Percentiles rank a stretch among this genome's conserved stretches.
These are phyloP conservation scores for Tetragonisca angustula DNA, from an alignment of 2,888 invertebrate species.

Conservation along the genomic window DNA sequence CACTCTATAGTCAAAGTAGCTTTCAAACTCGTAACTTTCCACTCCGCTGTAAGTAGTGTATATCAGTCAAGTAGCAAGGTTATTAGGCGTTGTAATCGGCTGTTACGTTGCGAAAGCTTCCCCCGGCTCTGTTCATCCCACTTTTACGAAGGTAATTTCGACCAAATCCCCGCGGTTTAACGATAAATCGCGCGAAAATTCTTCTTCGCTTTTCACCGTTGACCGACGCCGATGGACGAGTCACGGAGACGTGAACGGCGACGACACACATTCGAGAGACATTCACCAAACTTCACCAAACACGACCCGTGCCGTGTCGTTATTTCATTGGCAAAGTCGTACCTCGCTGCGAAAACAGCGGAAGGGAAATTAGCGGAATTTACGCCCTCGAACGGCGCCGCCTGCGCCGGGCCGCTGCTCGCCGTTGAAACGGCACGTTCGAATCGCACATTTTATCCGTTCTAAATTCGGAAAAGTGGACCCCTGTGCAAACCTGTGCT, in stretches of 20 bases:
- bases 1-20: constrained; percentile 77
- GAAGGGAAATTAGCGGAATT: background rate
- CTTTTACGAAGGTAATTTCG: constrained; percentile 6
- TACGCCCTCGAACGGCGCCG: background rate
- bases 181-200: no score
- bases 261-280: background rate
- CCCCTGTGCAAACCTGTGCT: constrained; percentile 39
- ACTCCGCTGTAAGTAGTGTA: constrained; percentile 76
- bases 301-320: no score
- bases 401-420: background rate
- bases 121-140: constrained; percentile 52
- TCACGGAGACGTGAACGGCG: background rate
- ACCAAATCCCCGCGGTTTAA: background rate
- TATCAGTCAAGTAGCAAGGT: constrained; percentile 73
- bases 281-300: background rate
- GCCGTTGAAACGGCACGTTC: background rate
- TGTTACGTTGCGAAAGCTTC: constrained; percentile 66
- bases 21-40: constrained; percentile 81
- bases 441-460: constrained; percentile 35
- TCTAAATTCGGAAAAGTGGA: constrained; percentile 39
- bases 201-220: background rate
- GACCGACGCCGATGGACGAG: no score
- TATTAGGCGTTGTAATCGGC: constrained; percentile 73
- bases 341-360: background rate
- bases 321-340: background rate